A percentile compares a stretch with the other conserved stretches of the same genome.
Evolutionary conservation across 37 sponge, comb jelly and placozoan species (phyloP).

Genomic region (Corticium candelabrum): DNA sequence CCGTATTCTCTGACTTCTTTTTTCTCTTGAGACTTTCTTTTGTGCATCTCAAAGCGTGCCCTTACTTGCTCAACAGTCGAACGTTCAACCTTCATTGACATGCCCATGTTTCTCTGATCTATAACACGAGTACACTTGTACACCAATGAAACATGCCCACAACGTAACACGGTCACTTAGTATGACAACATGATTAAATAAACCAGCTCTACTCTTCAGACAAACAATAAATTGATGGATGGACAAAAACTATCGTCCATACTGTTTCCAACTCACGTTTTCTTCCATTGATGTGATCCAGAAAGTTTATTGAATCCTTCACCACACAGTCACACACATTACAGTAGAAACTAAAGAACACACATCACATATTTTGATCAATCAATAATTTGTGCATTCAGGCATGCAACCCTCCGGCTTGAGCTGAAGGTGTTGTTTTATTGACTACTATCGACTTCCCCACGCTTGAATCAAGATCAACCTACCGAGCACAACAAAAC

Average conservation of each 20-base stretch:
- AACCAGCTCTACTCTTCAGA: not conserved
- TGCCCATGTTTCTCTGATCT: constrained; percentile 97
- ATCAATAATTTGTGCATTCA: not conserved
- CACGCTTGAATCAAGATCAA: constrained; percentile 83
- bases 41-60: constrained; percentile 81
- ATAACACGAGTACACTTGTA: constrained; percentile 1
- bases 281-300: constrained; percentile 98
- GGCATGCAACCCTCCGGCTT: constrained; percentile 63
- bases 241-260: too few species aligned
- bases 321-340: constrained; percentile 98
- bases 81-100: constrained; percentile 97
- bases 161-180: not conserved
- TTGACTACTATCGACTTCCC: constrained; percentile 85
- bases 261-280: constrained; percentile 63
- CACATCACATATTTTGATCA: not conserved
- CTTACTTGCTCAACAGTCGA: constrained; percentile 93
- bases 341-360: constrained; percentile 73
- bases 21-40: constrained; percentile 79
- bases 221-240: not conserved
- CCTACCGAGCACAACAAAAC: constrained; percentile 27
- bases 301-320: constrained; percentile 95
- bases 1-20: constrained; percentile 19
- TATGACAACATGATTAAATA: not conserved
- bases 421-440: constrained; percentile 69
- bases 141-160: not conserved